Evolutionary conservation across 2,888 invertebrate genomes (phyloP).

Genomic region (Pristionchus exspectatus): DNA sequence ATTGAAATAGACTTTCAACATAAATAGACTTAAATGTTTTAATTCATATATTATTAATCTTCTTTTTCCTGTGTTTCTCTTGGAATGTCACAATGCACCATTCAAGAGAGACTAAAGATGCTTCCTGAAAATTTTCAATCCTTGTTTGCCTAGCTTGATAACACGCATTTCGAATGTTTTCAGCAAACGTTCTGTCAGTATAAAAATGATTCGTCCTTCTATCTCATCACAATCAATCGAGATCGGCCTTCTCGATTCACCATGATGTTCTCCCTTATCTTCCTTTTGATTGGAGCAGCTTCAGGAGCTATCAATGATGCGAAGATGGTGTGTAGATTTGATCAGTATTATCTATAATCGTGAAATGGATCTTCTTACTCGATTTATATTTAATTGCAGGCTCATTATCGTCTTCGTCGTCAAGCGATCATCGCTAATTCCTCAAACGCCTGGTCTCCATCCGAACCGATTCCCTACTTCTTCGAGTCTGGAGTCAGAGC

Average conservation of each 20-base stretch:
- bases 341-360: not conserved
- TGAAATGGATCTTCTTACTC: not conserved
- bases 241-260: slow-evolving; percentile 24
- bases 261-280: not conserved
- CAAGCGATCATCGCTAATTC: slow-evolving; percentile 48
- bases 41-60: no score
- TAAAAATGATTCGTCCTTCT: not conserved
- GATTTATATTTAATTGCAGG: not conserved
- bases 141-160: not conserved
- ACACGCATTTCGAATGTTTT: slow-evolving; percentile 32
- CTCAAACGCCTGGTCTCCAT: not conserved
- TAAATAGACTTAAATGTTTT: no score
- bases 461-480: slow-evolving; percentile 54
- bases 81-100: no score
- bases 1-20: no score
- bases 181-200: not conserved
- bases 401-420: slow-evolving; percentile 40
- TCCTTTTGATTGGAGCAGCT: not conserved
- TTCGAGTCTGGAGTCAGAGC: slow-evolving; percentile 45
- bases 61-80: not conserved
- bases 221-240: slow-evolving; percentile 21
- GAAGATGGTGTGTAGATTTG: not conserved
- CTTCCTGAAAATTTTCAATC: not conserved
- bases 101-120: not conserved
- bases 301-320: slow-evolving; percentile 15